Evolutionary conservation across 92 coral and sea anemone species (phyloP).

Genomic region (Anthopleura xanthogrammica): DNA sequence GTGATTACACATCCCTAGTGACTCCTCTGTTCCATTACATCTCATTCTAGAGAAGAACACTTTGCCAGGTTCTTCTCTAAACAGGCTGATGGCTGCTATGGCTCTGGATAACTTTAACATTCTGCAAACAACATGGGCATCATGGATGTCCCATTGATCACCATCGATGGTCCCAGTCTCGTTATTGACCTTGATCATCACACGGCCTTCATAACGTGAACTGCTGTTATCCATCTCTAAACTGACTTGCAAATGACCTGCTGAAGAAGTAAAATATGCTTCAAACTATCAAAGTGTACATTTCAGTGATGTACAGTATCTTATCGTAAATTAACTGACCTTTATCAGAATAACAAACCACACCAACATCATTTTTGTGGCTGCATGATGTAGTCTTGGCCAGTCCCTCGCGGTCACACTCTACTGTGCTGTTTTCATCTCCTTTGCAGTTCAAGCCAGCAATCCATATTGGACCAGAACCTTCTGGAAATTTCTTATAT

Average conservation of each 20-base stretch:
- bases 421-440: not conserved
- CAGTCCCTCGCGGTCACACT: not conserved
- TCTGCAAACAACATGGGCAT: slow-evolving; percentile 20
- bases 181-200: slow-evolving; percentile 17
- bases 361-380: slow-evolving; percentile 19
- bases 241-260: slow-evolving; percentile 14
- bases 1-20: not conserved
- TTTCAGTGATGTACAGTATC: too few species aligned
- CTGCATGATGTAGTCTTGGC: not conserved
- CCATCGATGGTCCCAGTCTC: slow-evolving; percentile 8
- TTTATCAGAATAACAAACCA: slow-evolving; percentile 5
- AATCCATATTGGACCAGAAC: slow-evolving; percentile 21
- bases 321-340: not conserved
- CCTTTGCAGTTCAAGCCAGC: slow-evolving; percentile 14
- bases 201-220: not conserved
- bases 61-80: not conserved
- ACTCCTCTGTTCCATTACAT: slow-evolving; percentile 4
- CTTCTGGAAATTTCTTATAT: slow-evolving; percentile 10
- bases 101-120: slow-evolving; percentile 1
- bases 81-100: slow-evolving; percentile 17
- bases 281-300: not conserved
- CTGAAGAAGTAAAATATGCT: not conserved
- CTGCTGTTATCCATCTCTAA: not conserved
- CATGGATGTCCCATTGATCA: slow-evolving; percentile 24
- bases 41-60: slow-evolving; percentile 1